Percentiles rank a stretch among this genome's conserved stretches.
These are phyloP conservation scores for Myotis daubentonii DNA, from an alignment of 2,797 vertebrate genomes.

Conservation along the genomic window DNA sequence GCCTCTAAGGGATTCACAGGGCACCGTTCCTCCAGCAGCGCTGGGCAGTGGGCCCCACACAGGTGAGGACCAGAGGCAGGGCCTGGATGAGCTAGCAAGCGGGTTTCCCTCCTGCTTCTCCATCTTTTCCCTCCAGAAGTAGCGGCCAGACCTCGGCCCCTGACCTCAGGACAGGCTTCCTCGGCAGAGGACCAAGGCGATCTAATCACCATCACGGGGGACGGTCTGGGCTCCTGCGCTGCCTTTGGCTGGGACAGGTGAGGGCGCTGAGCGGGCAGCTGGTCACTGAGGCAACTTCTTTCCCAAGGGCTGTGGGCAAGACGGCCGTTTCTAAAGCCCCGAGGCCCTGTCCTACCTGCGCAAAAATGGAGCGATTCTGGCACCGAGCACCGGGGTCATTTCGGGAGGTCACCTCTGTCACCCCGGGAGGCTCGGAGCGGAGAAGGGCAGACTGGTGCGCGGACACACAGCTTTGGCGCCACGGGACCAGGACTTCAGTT, in stretches of 20 bases:
- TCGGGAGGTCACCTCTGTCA: rapidly evolving
- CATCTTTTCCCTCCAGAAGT: background rate
- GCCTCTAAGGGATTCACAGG: background rate
- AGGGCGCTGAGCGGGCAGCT: background rate
- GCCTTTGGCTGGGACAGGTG: no score
- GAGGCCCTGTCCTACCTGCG: no score
- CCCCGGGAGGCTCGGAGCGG: background rate
- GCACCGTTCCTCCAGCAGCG: background rate
- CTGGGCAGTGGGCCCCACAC: background rate
- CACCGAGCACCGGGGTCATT: no score
- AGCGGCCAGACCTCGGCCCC: background rate
- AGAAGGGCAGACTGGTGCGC: background rate
- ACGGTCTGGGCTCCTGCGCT: no score
- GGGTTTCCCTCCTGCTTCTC: background rate
- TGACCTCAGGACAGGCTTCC: no score
- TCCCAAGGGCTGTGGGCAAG: background rate
- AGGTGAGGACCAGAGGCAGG: background rate
- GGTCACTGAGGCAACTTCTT: background rate
- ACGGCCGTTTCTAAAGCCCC: background rate
- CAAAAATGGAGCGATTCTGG: background rate
- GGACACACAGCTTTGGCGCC: background rate
- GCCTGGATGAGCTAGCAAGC: background rate
- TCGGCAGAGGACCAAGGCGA: no score
- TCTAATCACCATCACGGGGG: no score
- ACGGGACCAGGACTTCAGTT: background rate